These are phyloP conservation scores for Melanotaenia maccullochi DNA, from an alignment of 2,797 vertebrate species.

Conservation along the genomic window DNA sequence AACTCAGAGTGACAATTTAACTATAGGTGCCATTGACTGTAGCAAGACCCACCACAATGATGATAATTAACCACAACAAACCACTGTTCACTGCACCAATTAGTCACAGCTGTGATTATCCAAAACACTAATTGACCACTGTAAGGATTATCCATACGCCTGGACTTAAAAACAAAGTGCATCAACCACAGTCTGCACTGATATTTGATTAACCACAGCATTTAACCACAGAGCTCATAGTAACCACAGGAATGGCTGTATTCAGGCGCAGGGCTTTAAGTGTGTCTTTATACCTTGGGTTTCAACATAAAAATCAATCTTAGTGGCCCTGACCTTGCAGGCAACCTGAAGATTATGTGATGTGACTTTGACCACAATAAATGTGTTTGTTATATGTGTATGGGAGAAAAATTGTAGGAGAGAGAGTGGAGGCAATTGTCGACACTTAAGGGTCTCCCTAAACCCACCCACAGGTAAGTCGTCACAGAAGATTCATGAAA, in stretches of 20 bases:
- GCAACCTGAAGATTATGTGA: slow-evolving; percentile 47
- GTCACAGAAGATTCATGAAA: slow-evolving; percentile 78
- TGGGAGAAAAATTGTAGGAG: slow-evolving; percentile 1
- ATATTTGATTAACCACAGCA: slow-evolving; percentile 70
- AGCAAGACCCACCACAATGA: slow-evolving; percentile 65
- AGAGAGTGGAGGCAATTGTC: slow-evolving; percentile 68
- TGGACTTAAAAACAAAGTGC: slow-evolving; percentile 61
- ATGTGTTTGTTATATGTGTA: slow-evolving; percentile 23
- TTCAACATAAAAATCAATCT: slow-evolving; percentile 62
- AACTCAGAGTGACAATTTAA: slow-evolving; percentile 76
- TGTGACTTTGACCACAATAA: slow-evolving; percentile 58
- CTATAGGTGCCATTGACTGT: slow-evolving; percentile 78
- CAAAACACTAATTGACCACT: slow-evolving; percentile 80
- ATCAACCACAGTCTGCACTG: slow-evolving; percentile 54
- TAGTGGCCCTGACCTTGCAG: slow-evolving; percentile 67
- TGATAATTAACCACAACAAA: slow-evolving; percentile 79
- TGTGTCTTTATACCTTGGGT: slow-evolving; percentile 48
- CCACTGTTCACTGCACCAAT: slow-evolving; percentile 73
- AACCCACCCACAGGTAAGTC: slow-evolving; percentile 71
- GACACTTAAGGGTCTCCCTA: slow-evolving; percentile 82
- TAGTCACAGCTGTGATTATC: slow-evolving; percentile 81
- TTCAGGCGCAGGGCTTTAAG: slow-evolving; percentile 54
- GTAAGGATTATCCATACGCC: slow-evolving; percentile 68
- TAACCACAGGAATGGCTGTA: slow-evolving; percentile 58
- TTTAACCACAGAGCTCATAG: slow-evolving; percentile 63